These are phyloP conservation scores for Pica pica DNA, from an alignment of 2,113 vertebrate genomes.

Conservation along the genomic window DNA sequence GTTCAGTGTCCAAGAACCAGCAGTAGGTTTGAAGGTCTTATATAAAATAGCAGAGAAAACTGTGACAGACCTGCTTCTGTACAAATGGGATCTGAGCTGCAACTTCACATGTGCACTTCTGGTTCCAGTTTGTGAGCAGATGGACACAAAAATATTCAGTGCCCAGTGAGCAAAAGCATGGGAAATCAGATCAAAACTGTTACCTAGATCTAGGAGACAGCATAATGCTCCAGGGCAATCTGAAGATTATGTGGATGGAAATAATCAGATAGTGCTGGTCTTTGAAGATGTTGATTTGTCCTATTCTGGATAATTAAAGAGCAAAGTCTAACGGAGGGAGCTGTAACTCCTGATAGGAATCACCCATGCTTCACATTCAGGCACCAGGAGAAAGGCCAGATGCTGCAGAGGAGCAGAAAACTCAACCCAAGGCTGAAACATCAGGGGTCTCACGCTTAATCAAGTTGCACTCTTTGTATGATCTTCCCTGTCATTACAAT, in stretches of 20 bases:
- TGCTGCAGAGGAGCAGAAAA: background rate
- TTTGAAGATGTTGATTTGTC: background rate
- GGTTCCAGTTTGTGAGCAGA: background rate
- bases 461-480: background rate
- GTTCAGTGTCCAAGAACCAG: background rate
- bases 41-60: background rate
- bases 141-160: background rate
- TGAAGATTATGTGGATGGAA: background rate
- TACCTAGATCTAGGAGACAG: background rate
- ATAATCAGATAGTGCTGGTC: background rate
- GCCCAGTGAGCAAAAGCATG: background rate
- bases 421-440: background rate
- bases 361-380: background rate
- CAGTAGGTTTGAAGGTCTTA: background rate
- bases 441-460: background rate
- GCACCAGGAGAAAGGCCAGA: background rate
- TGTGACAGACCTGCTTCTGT: background rate
- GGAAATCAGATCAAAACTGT: background rate
- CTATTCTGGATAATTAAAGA: background rate
- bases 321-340: background rate
- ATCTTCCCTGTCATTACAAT: background rate
- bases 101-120: background rate
- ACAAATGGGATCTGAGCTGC: background rate
- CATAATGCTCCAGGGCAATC: background rate
- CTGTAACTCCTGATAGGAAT: background rate